These are phyloP conservation scores for Rhea pennata DNA, from an alignment of 2,113 vertebrate genomes.

Conservation along the genomic window DNA sequence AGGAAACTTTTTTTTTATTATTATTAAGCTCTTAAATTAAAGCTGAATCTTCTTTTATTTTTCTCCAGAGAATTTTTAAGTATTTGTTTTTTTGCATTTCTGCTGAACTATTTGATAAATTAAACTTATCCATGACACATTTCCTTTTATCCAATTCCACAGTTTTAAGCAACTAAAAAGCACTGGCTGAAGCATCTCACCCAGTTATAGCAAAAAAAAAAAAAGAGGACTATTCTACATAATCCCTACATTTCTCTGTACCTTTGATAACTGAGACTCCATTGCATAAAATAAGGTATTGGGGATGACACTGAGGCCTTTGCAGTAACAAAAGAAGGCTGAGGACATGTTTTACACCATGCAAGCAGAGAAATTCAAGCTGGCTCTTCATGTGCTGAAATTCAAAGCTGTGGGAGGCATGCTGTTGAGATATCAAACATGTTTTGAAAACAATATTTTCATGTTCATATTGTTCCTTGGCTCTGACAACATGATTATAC, in stretches of 20 bases:
- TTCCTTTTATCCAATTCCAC: neutral
- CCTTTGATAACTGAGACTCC: accelerated
- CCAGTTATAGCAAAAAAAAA: neutral
- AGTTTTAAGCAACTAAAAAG: neutral
- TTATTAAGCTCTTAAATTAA: neutral
- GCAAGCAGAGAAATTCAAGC: neutral
- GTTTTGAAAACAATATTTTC: neutral
- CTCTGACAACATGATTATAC: neutral
- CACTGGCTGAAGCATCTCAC: neutral
- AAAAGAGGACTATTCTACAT: too few relatives aligned
- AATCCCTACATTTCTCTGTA: neutral
- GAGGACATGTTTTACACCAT: neutral
- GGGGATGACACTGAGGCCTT: neutral
- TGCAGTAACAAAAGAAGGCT: neutral
- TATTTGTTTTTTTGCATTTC: neutral
- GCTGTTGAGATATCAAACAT: neutral
- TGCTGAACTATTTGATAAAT: neutral
- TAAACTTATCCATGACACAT: neutral
- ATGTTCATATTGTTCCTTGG: neutral
- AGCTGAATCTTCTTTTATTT: neutral
- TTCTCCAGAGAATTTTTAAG: neutral
- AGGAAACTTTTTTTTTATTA: neutral
- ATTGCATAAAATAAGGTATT: neutral
- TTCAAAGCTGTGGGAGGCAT: neutral
- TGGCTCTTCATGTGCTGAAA: neutral